Percentiles rank a stretch among this genome's conserved stretches.
These are phyloP conservation scores for Capitella teleta DNA, from an alignment of 1,140 invertebrate species.

Conservation along the genomic window DNA sequence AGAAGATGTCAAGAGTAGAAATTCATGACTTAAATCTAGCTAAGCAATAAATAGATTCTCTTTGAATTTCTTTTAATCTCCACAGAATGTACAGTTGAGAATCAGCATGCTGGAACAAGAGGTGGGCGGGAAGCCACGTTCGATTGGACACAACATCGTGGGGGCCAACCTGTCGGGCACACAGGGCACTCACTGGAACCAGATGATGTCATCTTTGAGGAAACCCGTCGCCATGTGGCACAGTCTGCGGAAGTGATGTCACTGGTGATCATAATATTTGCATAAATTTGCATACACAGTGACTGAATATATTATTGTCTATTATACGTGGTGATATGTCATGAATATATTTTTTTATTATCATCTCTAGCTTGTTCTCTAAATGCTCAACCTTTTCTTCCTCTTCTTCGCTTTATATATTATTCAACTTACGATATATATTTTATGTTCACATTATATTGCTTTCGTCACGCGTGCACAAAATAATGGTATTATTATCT, in stretches of 20 bases:
- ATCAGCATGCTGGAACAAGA: conserved; percentile 52
- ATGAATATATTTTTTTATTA: too few relatives aligned
- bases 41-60: neutral
- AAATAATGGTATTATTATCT: too few relatives aligned
- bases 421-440: too few relatives aligned
- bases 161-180: conserved; percentile 51
- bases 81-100: conserved; percentile 57
- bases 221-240: conserved; percentile 79
- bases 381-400: too few relatives aligned
- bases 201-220: conserved; percentile 67
- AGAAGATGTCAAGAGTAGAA: conserved; percentile 1
- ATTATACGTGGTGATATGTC: too few relatives aligned
- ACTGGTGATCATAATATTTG: too few relatives aligned
- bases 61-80: conserved; percentile 11
- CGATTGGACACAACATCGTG: conserved; percentile 51
- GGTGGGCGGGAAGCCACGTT: conserved; percentile 42
- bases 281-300: too few relatives aligned
- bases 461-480: too few relatives aligned
- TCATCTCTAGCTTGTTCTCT: too few relatives aligned
- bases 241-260: conserved; percentile 44
- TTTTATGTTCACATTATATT: too few relatives aligned
- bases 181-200: conserved; percentile 66
- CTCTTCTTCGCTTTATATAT: too few relatives aligned
- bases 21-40: neutral
- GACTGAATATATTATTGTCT: too few relatives aligned